Evolutionary conservation across 1,140 invertebrate genomes (phyloP).

Genomic region (Plectus sambesii): DNA sequence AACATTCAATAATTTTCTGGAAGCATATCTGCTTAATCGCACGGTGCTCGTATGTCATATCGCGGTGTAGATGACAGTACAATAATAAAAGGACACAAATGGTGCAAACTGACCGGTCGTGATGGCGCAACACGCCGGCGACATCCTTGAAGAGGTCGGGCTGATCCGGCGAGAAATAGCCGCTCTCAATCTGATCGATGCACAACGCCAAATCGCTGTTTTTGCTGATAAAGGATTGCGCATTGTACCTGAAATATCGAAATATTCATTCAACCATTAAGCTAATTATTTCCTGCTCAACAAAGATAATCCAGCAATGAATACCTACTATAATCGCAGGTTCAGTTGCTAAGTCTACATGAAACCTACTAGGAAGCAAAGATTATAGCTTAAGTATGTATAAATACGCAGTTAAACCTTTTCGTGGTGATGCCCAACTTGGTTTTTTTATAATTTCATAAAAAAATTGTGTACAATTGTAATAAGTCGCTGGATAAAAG

Average conservation of each 20-base stretch:
- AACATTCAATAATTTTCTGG: conserved; percentile 45
- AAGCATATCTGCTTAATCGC: conserved; percentile 49
- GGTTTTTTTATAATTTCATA: too few species aligned
- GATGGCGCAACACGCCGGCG: conserved; percentile 74
- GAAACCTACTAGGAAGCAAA: too few species aligned
- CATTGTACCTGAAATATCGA: conserved; percentile 76
- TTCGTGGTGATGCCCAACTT: too few species aligned
- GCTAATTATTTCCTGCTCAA: too few species aligned
- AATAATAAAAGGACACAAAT: background rate
- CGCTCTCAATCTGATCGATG: conserved; percentile 87
- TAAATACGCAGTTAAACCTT: too few species aligned
- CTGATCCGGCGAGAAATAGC: conserved; percentile 87
- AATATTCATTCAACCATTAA: too few species aligned
- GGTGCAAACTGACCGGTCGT: conserved; percentile 73
- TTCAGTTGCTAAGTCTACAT: too few species aligned
- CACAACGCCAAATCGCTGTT: conserved; percentile 79
- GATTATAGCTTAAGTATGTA: too few species aligned
- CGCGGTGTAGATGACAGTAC: background rate
- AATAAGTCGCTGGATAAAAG: background rate
- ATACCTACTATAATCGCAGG: too few species aligned
- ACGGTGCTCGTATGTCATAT: too few species aligned
- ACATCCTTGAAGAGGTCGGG: conserved; percentile 79
- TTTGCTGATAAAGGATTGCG: conserved; percentile 78
- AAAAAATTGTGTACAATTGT: background rate
- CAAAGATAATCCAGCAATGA: too few species aligned